Conservation (phyloP, 2,888 invertebrate genomes). For the Acanthosoma haemorrhoidale region DNA sequence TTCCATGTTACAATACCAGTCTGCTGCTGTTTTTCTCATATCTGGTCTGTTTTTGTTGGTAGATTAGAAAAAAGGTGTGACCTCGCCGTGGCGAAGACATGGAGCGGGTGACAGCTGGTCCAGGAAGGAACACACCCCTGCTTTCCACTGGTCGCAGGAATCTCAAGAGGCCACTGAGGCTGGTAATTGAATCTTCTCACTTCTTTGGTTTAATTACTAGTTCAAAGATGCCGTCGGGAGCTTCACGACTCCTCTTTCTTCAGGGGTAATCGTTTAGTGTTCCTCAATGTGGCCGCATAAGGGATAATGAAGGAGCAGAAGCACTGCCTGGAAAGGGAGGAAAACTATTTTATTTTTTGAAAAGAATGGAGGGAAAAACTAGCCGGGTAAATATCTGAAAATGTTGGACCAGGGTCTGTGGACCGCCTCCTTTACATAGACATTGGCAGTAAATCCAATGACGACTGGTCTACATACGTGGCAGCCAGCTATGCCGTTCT, state of each 20-base stretch:
- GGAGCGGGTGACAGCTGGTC: not conserved
- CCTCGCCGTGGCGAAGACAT: not conserved
- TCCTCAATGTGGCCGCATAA: not conserved
- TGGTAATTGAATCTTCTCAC: slow-evolving; percentile 18
- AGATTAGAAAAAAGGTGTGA: not conserved
- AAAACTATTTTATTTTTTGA: no score
- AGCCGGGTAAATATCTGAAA: no score
- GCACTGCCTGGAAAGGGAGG: no score
- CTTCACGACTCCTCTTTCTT: not conserved
- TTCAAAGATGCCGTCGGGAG: not conserved
- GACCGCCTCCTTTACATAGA: not conserved
- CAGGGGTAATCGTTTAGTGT: not conserved
- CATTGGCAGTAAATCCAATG: not conserved
- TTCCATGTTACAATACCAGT: no score
- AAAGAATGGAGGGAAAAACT: no score
- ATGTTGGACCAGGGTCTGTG: no score
- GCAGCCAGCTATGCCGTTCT: no score
- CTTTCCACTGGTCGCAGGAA: not conserved
- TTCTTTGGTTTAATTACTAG: not conserved
- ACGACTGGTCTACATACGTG: no score
- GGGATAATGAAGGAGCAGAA: not conserved
- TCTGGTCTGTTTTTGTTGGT: not conserved
- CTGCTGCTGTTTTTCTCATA: no score
- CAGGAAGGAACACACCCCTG: no score
- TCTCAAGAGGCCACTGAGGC: not conserved